Base-by-base conservation (phyloP, 2,113 vertebrate genomes). In the Pachypanchax playfairii region DNA sequence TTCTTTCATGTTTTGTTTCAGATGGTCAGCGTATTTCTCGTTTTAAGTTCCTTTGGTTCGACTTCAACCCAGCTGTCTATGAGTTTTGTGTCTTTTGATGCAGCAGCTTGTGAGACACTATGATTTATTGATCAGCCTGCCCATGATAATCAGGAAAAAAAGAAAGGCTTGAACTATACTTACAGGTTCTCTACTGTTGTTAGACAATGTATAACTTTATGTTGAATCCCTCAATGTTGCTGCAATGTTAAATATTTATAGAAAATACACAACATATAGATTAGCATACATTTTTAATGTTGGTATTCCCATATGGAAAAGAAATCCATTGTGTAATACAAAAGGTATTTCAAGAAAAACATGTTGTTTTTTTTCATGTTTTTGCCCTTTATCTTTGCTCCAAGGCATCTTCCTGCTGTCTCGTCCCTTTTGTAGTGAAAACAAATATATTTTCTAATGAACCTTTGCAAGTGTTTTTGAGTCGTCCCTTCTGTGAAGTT, bases 251-350 rank as follows among this genome's bases (percentile, higher is more conserved):
- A 89, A 89, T 85, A 90, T 90, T 89, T 22, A 90, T 91, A 66
- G 31, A 1, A 29, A 83, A 81, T 70, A 65, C 64, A 75, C 74
- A 82, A 84, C 81, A 76, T 85, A 88, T 87, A 70, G 81, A 88
- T 86, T 77, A 67, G 25, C 77, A 87, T 91, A 39, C 77, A 91
- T 92, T 86, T 88, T 87, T 87, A 46, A 86, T 89, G 70, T 52
- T 17, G 44, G 35, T 48, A 29, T 52, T 67, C 73, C 79, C 79
- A 59, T 73, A 77, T 72, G 77, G 75, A 47, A 51, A 60, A 31
- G 38, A 69, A 24, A 62, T 42, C 11, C n/a, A 31, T 47, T 18
- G 36, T 48, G 70, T 9, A 70, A 52, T 9, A 44, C 60, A 58
- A 68, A 43, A 13, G 55, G 36, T 58, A 66, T 64, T 77, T 28